Base-by-base conservation (phyloP, 2,888 invertebrate species). In the Drosophila lacicola region DNA sequence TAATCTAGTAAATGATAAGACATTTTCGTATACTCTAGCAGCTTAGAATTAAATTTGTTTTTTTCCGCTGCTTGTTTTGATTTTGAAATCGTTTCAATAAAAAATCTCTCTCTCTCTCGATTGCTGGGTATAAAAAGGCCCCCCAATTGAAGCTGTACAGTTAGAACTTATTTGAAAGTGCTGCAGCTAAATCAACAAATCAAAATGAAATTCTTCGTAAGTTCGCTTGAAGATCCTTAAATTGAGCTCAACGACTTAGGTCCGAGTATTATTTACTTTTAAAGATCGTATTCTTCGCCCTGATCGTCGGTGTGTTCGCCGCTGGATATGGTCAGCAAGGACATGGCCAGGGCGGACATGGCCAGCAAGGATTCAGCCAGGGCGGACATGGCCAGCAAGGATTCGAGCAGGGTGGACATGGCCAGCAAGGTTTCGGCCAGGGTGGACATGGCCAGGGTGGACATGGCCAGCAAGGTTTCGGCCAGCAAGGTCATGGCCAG, bases 151-250 rank as follows among this genome's bases (percentile, higher is more conserved):
- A 34, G 13, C 10, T 36, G 17, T 6, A 25, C 8, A 72, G 53
- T 72, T 74, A 86, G 74, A 78, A 70, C 33, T 49, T 50, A 45
- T 51, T 74, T 68, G 37, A 51, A 70, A 66, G 50, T 53, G 51
- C 57, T 51, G 34, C 33, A 63, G 58, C 14, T 8, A 45, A 54
- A 68, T 6, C 34, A 58, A 63, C n/a, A 56, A 60, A 62, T 19
- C 47, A 86, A 77, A 49, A 83, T 83, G 83, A 87, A 87, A 78
- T 72, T 87, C 54, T 61, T 87, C 39, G 87, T 87, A 70, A 87
- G 87, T 78, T 1, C 9, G 5, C 8, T 3, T 0, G 2, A 19
- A 8, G 13, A 4, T 44, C 2, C 5, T 19, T 17, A 1, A 14
- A 14, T 19, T 13, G 3, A 21, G 5, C 5, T n/a, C 4, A n/a